Percentiles rank a stretch among this genome's conserved stretches.
Conservation (phyloP, 2,888 invertebrate genomes). For the Schizotus pectinicornis region DNA sequence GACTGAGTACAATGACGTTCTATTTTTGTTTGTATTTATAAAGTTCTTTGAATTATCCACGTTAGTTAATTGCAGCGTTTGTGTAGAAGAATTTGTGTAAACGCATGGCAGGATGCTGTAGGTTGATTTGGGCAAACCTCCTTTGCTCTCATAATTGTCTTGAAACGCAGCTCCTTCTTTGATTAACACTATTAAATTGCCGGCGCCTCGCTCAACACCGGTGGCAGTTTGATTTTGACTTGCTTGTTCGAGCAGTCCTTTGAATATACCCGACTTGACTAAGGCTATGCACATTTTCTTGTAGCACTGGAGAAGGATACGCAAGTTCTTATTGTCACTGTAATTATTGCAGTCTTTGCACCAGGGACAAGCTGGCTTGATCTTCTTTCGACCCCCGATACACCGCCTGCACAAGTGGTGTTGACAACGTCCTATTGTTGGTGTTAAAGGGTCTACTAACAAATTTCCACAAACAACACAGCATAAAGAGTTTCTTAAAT, state of each 20-base stretch:
- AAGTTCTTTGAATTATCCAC: slow-evolving; percentile 35
- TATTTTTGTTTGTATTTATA: slow-evolving; percentile 55
- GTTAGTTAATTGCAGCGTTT: slow-evolving; percentile 53
- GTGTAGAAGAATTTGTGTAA: slow-evolving; percentile 69
- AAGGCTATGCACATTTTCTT: slow-evolving; percentile 87
- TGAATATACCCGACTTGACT: slow-evolving; percentile 74
- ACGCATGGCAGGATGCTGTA: slow-evolving; percentile 78
- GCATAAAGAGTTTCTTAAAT: slow-evolving; percentile 83
- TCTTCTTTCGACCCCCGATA: slow-evolving; percentile 81
- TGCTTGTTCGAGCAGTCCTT: slow-evolving; percentile 61
- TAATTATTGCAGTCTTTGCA: slow-evolving; percentile 86
- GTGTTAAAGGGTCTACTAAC: slow-evolving; percentile 81
- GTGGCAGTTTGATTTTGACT: slow-evolving; percentile 62
- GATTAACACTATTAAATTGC: slow-evolving; percentile 75
- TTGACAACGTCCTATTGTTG: slow-evolving; percentile 79
- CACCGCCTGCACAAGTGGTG: slow-evolving; percentile 89
- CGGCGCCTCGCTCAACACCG: slow-evolving; percentile 61
- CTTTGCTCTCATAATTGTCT: slow-evolving; percentile 76
- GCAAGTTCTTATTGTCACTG: slow-evolving; percentile 80
- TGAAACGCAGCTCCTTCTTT: slow-evolving; percentile 80
- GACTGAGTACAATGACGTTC: slow-evolving; percentile 75
- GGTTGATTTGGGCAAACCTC: slow-evolving; percentile 75
- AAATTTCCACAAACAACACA: slow-evolving; percentile 90
- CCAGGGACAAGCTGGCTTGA: slow-evolving; percentile 84
- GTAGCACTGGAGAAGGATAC: slow-evolving; percentile 85